Conservation (phyloP, 1,140 invertebrate species). For the Anagrus nilaparvatae region DNA sequence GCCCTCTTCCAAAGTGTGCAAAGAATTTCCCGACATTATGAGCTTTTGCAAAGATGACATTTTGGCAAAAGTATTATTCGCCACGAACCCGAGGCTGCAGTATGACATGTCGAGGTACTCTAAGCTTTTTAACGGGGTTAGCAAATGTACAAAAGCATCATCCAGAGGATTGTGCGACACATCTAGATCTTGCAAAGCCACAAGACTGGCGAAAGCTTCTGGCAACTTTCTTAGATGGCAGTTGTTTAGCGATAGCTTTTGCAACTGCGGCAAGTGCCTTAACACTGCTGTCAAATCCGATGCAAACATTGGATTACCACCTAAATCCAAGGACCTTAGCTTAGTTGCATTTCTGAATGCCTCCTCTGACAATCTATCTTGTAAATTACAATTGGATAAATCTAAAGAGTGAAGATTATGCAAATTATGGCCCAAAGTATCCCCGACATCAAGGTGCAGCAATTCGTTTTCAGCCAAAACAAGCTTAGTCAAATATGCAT, state of each 20-base stretch:
- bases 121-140: conserved; percentile 54
- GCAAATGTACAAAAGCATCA: conserved; percentile 54
- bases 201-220: conserved; percentile 54
- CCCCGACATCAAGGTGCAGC: conserved; percentile 51
- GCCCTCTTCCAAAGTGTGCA: conserved; percentile 55
- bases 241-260: conserved; percentile 56
- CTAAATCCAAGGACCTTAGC: conserved; percentile 52
- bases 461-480: conserved; percentile 57
- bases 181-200: conserved; percentile 54
- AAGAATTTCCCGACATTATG: conserved; percentile 56
- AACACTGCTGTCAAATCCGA: conserved; percentile 56
- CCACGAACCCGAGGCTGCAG: conserved; percentile 55
- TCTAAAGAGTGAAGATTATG: conserved; percentile 57
- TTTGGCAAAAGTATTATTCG: conserved; percentile 55
- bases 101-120: conserved; percentile 66
- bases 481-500: conserved; percentile 53
- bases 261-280: conserved; percentile 51
- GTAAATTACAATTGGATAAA: conserved; percentile 58
- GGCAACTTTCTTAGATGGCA: conserved; percentile 53
- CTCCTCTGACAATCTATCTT: conserved; percentile 53
- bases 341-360: conserved; percentile 59
- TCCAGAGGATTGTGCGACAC: conserved; percentile 59
- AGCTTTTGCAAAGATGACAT: conserved; percentile 58
- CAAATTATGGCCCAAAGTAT: conserved; percentile 54
- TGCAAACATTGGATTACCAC: conserved; percentile 57